These are phyloP conservation scores for Halcyon senegalensis DNA, from an alignment of 2,113 vertebrate genomes.

Conservation along the genomic window DNA sequence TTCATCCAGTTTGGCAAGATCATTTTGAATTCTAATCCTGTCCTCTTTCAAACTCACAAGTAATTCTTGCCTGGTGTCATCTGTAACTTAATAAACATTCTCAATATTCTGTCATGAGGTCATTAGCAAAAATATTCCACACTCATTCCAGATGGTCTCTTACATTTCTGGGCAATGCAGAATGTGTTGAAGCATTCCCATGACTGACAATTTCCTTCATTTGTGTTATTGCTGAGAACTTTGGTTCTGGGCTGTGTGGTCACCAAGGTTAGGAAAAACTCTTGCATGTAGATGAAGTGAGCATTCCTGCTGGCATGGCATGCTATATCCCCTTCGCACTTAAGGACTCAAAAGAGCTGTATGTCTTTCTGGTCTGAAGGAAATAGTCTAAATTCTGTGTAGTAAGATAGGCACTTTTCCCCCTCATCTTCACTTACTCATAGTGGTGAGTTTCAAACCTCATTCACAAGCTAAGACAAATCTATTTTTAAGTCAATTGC, in stretches of 20 bases:
- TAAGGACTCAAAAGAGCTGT: background rate
- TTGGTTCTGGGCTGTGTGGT: slow-evolving; percentile 22
- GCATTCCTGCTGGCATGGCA: slow-evolving; percentile 43
- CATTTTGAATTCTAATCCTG: slow-evolving; percentile 56
- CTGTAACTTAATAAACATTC: slow-evolving; percentile 60
- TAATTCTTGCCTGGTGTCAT: slow-evolving; percentile 50
- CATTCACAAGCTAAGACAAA: background rate
- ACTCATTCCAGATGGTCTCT: slow-evolving; percentile 67
- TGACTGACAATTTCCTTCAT: slow-evolving; percentile 54
- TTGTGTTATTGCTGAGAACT: slow-evolving; percentile 34
- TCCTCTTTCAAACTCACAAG: slow-evolving; percentile 37
- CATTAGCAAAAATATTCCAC: slow-evolving; percentile 64
- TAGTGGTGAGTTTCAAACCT: background rate
- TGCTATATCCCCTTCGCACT: background rate
- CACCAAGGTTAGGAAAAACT: slow-evolving; percentile 35
- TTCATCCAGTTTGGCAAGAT: slow-evolving; percentile 8
- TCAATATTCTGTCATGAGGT: slow-evolving; percentile 51
- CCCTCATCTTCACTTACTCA: background rate
- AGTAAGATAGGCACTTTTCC: background rate
- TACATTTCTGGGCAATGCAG: slow-evolving; percentile 62
- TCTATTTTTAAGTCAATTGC: background rate
- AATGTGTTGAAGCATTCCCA: slow-evolving; percentile 59
- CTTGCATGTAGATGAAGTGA: slow-evolving; percentile 67
- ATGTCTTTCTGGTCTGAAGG: background rate
- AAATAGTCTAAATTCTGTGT: slow-evolving; percentile 3